A percentile compares a stretch with the other conserved stretches of the same genome.
Conservation (phyloP, 2,113 vertebrate species). For the Cavia aperea region DNA sequence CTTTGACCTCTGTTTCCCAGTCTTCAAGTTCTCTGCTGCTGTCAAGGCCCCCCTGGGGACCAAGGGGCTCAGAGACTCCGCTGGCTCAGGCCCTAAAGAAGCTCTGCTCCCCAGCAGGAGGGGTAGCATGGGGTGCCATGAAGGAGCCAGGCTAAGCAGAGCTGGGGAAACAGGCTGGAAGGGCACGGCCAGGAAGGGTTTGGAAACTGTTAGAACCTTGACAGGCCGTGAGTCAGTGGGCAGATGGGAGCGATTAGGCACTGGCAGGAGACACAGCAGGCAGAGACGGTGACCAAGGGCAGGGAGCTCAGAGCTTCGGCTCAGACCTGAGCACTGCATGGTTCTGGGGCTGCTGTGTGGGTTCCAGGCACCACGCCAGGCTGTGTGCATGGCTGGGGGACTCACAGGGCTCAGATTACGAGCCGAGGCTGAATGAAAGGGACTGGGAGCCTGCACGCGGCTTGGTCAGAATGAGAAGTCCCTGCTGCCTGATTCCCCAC, state of each 20-base stretch:
- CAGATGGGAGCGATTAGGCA: constrained; percentile 66
- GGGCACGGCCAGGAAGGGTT: constrained; percentile 33
- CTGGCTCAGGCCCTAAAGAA: background rate
- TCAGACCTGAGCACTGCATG: background rate
- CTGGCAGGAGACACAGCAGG: background rate
- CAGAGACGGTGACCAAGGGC: background rate
- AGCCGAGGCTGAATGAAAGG: background rate
- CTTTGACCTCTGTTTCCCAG: background rate
- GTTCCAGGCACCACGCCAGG: background rate
- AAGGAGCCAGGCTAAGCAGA: background rate
- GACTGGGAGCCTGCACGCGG: background rate
- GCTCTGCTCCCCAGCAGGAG: background rate
- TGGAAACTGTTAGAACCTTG: constrained; percentile 62
- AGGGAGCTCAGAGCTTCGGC: background rate
- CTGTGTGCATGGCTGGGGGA: background rate
- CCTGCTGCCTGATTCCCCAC: no score
- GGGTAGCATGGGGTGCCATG: background rate
- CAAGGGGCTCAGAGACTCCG: no score
- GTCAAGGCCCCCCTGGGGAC: background rate
- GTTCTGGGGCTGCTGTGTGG: rapidly evolving
- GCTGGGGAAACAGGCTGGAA: background rate
- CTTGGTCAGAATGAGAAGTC: background rate
- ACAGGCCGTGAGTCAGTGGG: constrained; percentile 54
- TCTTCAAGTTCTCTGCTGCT: background rate
- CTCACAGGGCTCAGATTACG: background rate